Conservation (phyloP, 2,797 vertebrate genomes). For the Lutra lutra region DNA sequence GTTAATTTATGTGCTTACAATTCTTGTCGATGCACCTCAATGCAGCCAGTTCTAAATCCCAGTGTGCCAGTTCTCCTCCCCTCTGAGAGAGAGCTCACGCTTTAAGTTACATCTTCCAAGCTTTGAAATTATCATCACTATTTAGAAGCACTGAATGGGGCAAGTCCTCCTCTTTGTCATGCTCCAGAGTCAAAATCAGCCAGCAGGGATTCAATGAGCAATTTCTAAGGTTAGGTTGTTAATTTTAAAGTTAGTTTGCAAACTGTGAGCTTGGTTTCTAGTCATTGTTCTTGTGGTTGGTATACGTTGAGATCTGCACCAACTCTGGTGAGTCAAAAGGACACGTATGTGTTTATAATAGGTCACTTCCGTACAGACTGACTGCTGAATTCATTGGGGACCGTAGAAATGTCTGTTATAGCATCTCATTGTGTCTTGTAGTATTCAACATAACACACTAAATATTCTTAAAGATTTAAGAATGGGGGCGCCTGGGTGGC, state of each 20-base stretch:
- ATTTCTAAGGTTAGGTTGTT: constrained; percentile 77
- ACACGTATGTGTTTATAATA: neutral
- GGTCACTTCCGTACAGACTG: neutral
- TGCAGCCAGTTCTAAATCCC: neutral
- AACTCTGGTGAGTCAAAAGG: neutral
- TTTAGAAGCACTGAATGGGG: constrained; percentile 54
- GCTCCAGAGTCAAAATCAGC: constrained; percentile 68
- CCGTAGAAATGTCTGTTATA: neutral
- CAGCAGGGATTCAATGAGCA: constrained; percentile 72
- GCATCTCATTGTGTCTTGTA: neutral
- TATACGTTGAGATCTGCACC: neutral
- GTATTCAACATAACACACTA: neutral
- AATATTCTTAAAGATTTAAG: neutral
- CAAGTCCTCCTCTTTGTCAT: neutral
- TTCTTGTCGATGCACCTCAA: neutral
- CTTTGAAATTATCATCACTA: constrained; percentile 46
- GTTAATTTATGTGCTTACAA: neutral
- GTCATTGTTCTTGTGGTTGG: neutral
- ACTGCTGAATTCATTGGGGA: neutral
- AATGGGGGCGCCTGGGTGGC: neutral
- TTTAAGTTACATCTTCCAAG: neutral
- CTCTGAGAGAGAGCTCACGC: neutral
- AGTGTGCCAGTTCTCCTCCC: neutral
- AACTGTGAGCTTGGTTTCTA: constrained; percentile 47
- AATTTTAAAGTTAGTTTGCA: constrained; percentile 74